phyloP scores from a whole-genome alignment of 35 echinoderm and acorn worm genomes.

The Eucidaris tribuloides region DNA sequence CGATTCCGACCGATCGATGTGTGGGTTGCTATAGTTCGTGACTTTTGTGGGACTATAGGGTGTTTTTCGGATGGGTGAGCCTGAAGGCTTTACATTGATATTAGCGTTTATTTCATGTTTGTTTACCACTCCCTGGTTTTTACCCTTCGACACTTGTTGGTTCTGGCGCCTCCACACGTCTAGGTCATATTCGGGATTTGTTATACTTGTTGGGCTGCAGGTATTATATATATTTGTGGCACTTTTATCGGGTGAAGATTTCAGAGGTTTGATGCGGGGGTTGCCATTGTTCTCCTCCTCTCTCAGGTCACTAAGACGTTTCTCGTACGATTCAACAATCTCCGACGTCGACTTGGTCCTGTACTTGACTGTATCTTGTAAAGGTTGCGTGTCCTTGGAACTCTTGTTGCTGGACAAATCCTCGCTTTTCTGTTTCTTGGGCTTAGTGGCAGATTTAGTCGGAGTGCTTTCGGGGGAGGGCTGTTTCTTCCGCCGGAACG shows the following conservation, averaged over 20 bases:
- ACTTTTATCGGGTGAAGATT: not conserved
- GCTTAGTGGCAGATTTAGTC: not conserved
- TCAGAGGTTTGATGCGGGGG: not conserved
- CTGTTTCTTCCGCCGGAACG: constrained; percentile 19
- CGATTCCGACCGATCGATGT: not conserved
- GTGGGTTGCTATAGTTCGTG: not conserved
- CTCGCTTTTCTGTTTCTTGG: not conserved
- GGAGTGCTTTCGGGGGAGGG: not conserved
- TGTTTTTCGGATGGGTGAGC: not conserved
- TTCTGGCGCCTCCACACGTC: not conserved
- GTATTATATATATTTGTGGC: not conserved
- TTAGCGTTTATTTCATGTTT: not conserved
- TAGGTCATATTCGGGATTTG: not conserved
- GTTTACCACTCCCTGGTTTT: not conserved
- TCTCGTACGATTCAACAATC: not conserved
- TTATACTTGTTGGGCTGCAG: not conserved
- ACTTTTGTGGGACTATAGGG: not conserved
- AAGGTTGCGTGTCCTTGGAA: constrained; percentile 25
- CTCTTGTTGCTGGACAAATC: no score
- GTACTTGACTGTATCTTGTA: constrained; percentile 10
- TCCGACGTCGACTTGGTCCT: not conserved
- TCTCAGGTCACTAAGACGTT: not conserved
- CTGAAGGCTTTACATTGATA: not conserved
- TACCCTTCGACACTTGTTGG: not conserved
- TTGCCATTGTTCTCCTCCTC: constrained; percentile 20